phyloP scores from a whole-genome alignment of 2,797 vertebrate species.

The Simalia tracyae region DNA sequence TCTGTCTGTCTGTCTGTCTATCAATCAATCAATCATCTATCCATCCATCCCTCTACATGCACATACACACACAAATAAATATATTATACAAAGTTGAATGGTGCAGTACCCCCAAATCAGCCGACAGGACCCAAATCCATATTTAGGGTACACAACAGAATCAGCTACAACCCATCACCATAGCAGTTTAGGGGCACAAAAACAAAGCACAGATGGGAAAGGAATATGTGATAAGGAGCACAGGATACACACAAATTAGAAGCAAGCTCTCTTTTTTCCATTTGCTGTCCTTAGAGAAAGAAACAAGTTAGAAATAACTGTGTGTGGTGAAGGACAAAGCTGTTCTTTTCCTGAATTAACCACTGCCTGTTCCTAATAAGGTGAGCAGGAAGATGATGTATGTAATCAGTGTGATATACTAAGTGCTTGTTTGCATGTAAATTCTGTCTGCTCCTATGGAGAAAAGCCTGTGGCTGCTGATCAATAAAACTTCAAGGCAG shows the following conservation, averaged over 20 bases:
- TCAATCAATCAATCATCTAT: no score
- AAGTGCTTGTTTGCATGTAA: background rate
- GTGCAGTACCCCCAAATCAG: background rate
- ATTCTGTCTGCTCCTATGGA: background rate
- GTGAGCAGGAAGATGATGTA: background rate
- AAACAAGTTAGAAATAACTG: background rate
- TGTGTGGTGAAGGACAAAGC: background rate
- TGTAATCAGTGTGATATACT: background rate
- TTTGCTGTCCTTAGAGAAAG: background rate
- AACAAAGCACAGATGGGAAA: background rate
- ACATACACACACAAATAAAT: no score
- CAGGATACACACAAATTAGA: background rate
- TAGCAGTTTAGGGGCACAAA: background rate
- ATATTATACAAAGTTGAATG: no score
- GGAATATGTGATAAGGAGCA: background rate
- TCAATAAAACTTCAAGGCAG: background rate
- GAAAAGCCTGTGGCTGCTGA: background rate
- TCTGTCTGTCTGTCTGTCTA: no score
- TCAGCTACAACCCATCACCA: background rate
- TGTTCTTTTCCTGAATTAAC: background rate
- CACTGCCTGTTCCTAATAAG: background rate
- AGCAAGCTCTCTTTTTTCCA: background rate
- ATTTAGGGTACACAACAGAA: background rate
- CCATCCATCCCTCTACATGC: no score
- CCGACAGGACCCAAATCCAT: background rate